Percentiles rank a stretch among this genome's conserved stretches.
Conservation (phyloP, 2,888 invertebrate genomes). For the Carpatolechia fugitivella region DNA sequence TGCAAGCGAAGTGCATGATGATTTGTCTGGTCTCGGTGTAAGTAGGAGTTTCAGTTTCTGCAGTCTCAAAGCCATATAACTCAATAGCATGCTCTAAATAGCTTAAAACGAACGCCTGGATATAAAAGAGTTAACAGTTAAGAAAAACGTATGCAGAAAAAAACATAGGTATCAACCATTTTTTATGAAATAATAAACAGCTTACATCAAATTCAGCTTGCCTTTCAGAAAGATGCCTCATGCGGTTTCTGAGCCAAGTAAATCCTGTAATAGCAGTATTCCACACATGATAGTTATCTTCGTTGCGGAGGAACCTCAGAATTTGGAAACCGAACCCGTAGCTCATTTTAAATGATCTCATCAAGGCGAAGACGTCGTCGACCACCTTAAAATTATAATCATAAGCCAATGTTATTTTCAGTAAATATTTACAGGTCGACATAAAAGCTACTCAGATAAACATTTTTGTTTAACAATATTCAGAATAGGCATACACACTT, state of each 20-base stretch:
- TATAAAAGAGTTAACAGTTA: constrained; percentile 8
- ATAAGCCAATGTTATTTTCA: too few relatives aligned
- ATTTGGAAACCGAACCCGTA: constrained; percentile 57
- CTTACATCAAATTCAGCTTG: constrained; percentile 63
- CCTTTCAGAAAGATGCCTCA: constrained; percentile 53
- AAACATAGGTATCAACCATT: not conserved
- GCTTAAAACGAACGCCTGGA: constrained; percentile 49
- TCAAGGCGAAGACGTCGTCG: constrained; percentile 64
- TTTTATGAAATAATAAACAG: constrained; percentile 14
- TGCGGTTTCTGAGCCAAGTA: constrained; percentile 60
- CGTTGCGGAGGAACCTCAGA: constrained; percentile 54
- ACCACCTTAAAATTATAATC: constrained; percentile 59
- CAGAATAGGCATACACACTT: constrained; percentile 65
- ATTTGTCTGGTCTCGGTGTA: constrained; percentile 69
- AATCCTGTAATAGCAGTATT: constrained; percentile 60
- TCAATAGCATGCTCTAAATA: constrained; percentile 56
- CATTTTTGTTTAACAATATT: too few relatives aligned
- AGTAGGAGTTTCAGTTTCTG: constrained; percentile 47
- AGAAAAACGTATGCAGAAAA: not conserved
- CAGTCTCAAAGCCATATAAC: constrained; percentile 46
- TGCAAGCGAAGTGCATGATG: constrained; percentile 82
- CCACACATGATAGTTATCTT: constrained; percentile 67
- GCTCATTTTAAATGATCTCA: constrained; percentile 55
- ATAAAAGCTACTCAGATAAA: too few relatives aligned
- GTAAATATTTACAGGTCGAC: too few relatives aligned